These are phyloP conservation scores for Bombus affinis DNA, from an alignment of 1,140 invertebrate species.

Conservation along the genomic window DNA sequence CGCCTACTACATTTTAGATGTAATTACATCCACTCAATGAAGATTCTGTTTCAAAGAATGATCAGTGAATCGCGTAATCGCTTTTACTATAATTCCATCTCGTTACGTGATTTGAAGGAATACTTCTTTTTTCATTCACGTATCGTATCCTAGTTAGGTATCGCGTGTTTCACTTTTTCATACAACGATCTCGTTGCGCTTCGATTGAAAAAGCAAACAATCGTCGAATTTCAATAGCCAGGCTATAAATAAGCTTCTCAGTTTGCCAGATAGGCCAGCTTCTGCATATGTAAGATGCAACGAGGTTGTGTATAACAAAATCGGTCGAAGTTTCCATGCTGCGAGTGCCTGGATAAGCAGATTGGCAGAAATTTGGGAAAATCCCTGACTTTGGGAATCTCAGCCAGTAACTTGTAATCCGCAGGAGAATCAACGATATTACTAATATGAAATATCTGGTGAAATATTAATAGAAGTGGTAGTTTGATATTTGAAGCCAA, in stretches of 20 bases:
- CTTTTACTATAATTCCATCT: neutral
- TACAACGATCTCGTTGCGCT: neutral
- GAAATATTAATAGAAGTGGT: too few relatives aligned
- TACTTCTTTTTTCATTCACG: too few relatives aligned
- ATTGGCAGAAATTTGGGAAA: neutral
- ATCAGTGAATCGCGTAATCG: neutral
- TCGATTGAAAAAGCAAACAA: neutral
- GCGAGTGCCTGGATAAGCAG: neutral
- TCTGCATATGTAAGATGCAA: neutral
- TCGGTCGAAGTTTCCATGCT: neutral
- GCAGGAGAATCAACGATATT: too few relatives aligned
- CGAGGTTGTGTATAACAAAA: neutral
- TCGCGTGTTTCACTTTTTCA: neutral
- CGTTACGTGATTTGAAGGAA: neutral
- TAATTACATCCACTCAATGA: slow-evolving; percentile 11
- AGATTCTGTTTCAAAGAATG: neutral
- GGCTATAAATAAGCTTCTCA: neutral
- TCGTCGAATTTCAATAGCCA: slow-evolving; percentile 1
- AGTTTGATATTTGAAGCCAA: too few relatives aligned
- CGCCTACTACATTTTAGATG: slow-evolving; percentile 6
- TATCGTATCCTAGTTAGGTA: neutral
- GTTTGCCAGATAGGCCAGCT: neutral
- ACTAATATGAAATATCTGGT: too few relatives aligned
- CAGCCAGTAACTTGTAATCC: too few relatives aligned
- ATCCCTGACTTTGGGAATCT: neutral